phyloP scores from a whole-genome alignment of 2,888 invertebrate genomes.

The Tipula lateralis region DNA sequence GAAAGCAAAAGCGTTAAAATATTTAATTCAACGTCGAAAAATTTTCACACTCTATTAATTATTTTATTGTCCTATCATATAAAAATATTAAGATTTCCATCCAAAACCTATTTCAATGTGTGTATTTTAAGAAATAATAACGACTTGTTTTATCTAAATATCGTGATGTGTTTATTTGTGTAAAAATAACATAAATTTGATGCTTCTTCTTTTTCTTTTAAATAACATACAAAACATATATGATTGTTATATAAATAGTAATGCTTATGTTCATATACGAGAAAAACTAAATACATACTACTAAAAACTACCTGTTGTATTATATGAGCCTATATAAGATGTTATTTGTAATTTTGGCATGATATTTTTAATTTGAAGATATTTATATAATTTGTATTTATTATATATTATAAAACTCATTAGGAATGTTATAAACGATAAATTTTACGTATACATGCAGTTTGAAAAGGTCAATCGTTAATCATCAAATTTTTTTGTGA shows the following conservation, averaged over 20 bases:
- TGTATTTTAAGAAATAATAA: background rate
- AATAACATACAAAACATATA: background rate
- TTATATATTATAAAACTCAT: background rate
- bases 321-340: background rate
- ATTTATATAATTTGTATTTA: background rate
- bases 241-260: background rate
- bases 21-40: background rate
- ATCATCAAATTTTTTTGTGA: no score
- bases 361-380: background rate
- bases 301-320: background rate
- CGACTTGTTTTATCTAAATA: background rate
- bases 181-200: background rate
- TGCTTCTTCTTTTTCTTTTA: background rate
- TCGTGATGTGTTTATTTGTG: constrained; percentile 5
- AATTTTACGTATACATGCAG: background rate
- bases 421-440: background rate
- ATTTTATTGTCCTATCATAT: constrained; percentile 1
- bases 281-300: background rate
- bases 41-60: constrained; percentile 11
- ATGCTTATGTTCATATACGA: background rate
- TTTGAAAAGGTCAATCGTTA: background rate
- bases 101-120: background rate
- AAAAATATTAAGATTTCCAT: background rate
- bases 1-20: background rate
- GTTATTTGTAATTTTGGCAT: background rate